A percentile compares a stretch with the other conserved stretches of the same genome.
These are phyloP conservation scores for Ctenicera cuprea DNA, from an alignment of 2,888 invertebrate species.

Conservation along the genomic window DNA sequence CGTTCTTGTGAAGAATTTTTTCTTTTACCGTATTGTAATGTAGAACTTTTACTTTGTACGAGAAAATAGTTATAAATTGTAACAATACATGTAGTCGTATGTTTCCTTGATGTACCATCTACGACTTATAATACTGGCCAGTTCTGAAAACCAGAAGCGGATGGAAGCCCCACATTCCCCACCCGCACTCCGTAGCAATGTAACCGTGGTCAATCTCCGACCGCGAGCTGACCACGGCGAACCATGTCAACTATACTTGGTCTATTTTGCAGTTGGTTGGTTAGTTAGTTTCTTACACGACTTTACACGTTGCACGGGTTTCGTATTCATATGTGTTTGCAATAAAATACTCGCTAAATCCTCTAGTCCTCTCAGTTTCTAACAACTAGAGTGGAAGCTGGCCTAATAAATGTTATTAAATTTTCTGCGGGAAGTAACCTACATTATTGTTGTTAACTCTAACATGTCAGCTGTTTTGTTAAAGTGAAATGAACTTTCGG, in stretches of 20 bases:
- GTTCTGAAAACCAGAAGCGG: slow-evolving; percentile 45
- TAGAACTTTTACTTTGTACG: too few species aligned
- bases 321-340: background rate
- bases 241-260: slow-evolving; percentile 47
- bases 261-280: slow-evolving; percentile 32
- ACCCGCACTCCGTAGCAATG: slow-evolving; percentile 41
- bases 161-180: slow-evolving; percentile 51
- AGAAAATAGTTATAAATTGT: too few species aligned
- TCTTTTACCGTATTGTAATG: too few species aligned
- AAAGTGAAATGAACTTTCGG: slow-evolving; percentile 34
- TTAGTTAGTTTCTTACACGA: slow-evolving; percentile 9
- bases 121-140: too few species aligned
- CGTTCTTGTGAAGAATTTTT: too few species aligned
- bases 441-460: slow-evolving; percentile 13
- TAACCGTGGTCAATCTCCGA: slow-evolving; percentile 55
- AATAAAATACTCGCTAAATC: background rate
- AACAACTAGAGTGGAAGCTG: background rate
- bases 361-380: background rate
- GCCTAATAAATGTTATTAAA: background rate
- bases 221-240: slow-evolving; percentile 50
- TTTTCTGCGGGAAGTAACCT: slow-evolving; percentile 3
- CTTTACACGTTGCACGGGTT: slow-evolving; percentile 21
- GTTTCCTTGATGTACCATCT: too few species aligned
- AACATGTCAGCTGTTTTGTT: slow-evolving; percentile 30
- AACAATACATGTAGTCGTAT: too few species aligned